phyloP scores from a whole-genome alignment of 2,797 vertebrate genomes.

The Sylvilagus floridanus region DNA sequence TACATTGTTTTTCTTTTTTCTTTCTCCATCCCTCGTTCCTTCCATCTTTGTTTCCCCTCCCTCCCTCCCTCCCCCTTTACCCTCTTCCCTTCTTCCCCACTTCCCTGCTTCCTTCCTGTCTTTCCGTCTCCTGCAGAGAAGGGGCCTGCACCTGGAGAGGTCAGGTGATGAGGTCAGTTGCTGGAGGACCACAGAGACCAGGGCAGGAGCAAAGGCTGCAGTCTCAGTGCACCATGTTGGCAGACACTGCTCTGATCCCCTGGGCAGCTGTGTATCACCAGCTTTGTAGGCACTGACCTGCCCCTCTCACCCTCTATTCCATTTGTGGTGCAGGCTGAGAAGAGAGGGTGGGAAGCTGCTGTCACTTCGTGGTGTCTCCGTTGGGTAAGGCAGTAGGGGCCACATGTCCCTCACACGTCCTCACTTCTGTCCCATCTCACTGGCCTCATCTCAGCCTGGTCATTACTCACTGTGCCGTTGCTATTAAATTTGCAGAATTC shows the following conservation, averaged over 20 bases:
- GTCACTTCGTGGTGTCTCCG: not conserved
- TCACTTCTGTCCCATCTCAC: not conserved
- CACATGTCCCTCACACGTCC: not conserved
- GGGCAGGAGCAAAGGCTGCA: not conserved
- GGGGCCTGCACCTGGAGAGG: not conserved
- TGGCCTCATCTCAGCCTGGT: not conserved
- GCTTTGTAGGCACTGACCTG: not conserved
- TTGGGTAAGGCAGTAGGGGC: no score
- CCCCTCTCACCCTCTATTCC: not conserved
- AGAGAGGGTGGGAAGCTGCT: no score
- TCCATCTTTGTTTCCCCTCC: no score
- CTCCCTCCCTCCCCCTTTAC: not conserved
- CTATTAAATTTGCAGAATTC: not conserved
- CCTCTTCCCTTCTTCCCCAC: not conserved
- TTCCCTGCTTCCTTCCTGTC: not conserved
- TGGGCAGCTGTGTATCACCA: not conserved
- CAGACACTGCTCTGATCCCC: not conserved
- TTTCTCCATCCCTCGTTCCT: not conserved
- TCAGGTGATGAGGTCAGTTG: not conserved
- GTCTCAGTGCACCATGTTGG: not conserved
- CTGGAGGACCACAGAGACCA: not conserved
- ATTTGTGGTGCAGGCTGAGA: not conserved
- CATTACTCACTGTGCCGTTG: not conserved
- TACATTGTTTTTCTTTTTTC: no score
- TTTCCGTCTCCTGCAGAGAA: not conserved